Conservation (phyloP, 2,797 vertebrate genomes). For the Smutsia gigantea region DNA sequence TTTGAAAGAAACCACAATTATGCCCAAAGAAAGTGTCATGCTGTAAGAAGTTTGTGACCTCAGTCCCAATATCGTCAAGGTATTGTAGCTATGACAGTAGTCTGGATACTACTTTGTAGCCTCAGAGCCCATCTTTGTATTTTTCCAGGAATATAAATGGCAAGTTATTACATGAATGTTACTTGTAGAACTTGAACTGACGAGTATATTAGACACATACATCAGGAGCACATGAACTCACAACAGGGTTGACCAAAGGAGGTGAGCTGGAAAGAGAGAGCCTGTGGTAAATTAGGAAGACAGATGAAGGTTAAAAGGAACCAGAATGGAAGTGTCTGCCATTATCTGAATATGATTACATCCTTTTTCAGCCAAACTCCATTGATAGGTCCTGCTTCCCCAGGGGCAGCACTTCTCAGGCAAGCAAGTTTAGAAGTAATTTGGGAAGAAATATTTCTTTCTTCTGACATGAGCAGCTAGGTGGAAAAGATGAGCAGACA, state of each 20-base stretch:
- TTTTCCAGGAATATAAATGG: conserved; percentile 54
- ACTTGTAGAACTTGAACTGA: conserved; percentile 57
- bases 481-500: conserved; percentile 72
- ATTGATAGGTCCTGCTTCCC: conserved; percentile 52
- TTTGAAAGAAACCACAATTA: conserved; percentile 61
- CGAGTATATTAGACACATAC: conserved; percentile 41
- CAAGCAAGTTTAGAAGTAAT: conserved; percentile 63
- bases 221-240: conserved; percentile 51
- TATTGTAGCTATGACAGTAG: background rate
- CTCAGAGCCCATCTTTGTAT: background rate
- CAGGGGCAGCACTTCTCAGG: conserved; percentile 40
- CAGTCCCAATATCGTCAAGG: background rate
- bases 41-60: background rate
- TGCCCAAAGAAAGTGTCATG: background rate
- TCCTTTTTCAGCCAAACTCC: conserved; percentile 47
- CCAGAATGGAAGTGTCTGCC: conserved; percentile 38
- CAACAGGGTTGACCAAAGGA: conserved; percentile 42
- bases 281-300: conserved; percentile 52
- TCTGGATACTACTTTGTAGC: conserved; percentile 2
- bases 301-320: conserved; percentile 65
- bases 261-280: conserved; percentile 50
- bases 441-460: conserved; percentile 70
- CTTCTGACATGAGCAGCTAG: conserved; percentile 62
- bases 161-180: conserved; percentile 54
- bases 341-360: conserved; percentile 64